phyloP scores from a whole-genome alignment of 2,888 invertebrate genomes.

The Phlogophora meticulosa region DNA sequence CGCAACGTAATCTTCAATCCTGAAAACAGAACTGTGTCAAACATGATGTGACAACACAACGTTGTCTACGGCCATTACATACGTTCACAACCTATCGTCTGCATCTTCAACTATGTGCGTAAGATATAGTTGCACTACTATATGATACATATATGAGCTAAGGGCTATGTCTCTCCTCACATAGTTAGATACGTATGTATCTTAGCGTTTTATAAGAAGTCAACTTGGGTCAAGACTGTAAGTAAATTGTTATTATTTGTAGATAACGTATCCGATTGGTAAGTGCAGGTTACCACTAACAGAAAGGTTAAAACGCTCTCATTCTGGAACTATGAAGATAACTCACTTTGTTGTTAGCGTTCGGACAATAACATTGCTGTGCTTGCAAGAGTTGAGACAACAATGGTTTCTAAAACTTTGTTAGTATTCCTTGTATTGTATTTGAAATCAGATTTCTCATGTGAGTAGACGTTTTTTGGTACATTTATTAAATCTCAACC shows the following conservation, averaged over 20 bases:
- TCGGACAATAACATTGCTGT: background rate
- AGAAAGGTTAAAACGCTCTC: constrained; percentile 4
- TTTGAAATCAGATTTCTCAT: constrained; percentile 16
- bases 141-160: no score
- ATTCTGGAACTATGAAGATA: no score
- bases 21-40: constrained; percentile 6
- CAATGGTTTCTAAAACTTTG: constrained; percentile 37
- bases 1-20: constrained; percentile 45
- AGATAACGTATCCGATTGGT: no score
- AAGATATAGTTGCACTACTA: no score
- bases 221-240: constrained; percentile 8
- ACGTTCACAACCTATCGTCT: background rate
- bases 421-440: constrained; percentile 35
- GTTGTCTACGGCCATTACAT: no score
- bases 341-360: background rate
- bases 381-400: constrained; percentile 14
- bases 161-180: no score
- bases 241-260: background rate
- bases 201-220: constrained; percentile 9
- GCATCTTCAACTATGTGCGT: background rate
- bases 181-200: no score
- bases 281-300: background rate
- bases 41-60: no score
- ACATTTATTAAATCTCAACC: background rate
- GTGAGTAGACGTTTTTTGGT: constrained; percentile 41